A percentile compares a stretch with the other conserved stretches of the same genome.
phyloP scores from a whole-genome alignment of 2,113 vertebrate species.

The Eonycteris spelaea region DNA sequence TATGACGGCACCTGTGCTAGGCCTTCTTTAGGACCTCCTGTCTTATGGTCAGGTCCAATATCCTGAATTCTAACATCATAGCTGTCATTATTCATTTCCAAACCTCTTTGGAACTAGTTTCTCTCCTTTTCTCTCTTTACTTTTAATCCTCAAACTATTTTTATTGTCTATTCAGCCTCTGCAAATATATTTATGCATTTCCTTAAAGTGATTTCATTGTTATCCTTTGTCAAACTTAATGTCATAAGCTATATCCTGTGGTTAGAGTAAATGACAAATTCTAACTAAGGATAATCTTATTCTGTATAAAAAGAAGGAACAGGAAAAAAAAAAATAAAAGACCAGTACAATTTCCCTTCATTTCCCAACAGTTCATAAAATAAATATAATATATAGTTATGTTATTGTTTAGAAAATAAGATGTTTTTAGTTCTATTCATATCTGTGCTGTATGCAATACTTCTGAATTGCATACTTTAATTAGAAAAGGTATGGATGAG shows the following conservation, averaged over 20 bases:
- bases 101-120: not conserved
- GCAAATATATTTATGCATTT: conserved; percentile 51
- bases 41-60: not conserved
- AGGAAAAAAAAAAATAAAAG: not conserved
- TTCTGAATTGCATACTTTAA: conserved; percentile 30
- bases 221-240: conserved; percentile 51
- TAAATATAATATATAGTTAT: not conserved
- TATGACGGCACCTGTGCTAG: not conserved
- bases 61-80: conserved; percentile 23
- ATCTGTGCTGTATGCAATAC: not conserved
- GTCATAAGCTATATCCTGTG: conserved; percentile 31
- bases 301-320: not conserved
- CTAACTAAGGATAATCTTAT: conserved; percentile 11
- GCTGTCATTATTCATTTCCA: conserved; percentile 45
- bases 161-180: conserved; percentile 16
- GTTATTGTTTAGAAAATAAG: conserved; percentile 38
- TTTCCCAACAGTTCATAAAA: conserved; percentile 30
- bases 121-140: conserved; percentile 22
- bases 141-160: conserved; percentile 36
- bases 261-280: conserved; percentile 41
- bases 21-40: not conserved
- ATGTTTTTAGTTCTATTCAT: not conserved
- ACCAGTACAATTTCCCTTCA: not conserved
- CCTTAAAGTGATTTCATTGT: conserved; percentile 52
- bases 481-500: conserved; percentile 41